Conservation (phyloP, 2,113 vertebrate genomes). For the Maccullochella peelii region DNA sequence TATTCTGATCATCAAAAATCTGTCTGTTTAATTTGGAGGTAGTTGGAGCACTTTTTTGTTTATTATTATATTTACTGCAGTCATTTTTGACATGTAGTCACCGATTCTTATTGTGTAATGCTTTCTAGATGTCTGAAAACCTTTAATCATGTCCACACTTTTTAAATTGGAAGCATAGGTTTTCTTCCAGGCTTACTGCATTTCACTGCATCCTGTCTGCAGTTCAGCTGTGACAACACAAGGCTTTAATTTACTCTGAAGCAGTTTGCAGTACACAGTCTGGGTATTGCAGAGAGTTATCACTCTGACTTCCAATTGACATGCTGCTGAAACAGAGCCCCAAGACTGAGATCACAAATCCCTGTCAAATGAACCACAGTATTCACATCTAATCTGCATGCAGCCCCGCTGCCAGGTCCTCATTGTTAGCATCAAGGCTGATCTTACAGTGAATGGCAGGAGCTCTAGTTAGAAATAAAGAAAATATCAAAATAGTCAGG, state of each 20-base stretch:
- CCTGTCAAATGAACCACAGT: slow-evolving; percentile 55
- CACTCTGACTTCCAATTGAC: slow-evolving; percentile 46
- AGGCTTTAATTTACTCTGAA: slow-evolving; percentile 53
- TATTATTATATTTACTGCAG: not conserved
- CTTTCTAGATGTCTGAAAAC: slow-evolving; percentile 17
- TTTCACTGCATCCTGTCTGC: slow-evolving; percentile 35
- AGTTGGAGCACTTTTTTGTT: not conserved
- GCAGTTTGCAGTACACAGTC: slow-evolving; percentile 43
- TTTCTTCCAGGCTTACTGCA: not conserved
- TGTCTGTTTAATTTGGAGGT: not conserved
- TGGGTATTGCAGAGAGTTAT: slow-evolving; percentile 46
- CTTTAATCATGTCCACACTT: slow-evolving; percentile 39
- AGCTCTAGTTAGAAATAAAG: not conserved
- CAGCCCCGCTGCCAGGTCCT: slow-evolving; percentile 9
- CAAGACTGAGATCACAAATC: slow-evolving; percentile 55
- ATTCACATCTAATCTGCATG: slow-evolving; percentile 51
- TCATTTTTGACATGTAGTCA: not conserved
- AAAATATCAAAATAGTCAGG: not conserved
- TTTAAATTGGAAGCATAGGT: slow-evolving; percentile 29
- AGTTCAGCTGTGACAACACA: slow-evolving; percentile 55
- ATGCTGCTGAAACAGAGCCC: slow-evolving; percentile 42
- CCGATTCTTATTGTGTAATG: not conserved
- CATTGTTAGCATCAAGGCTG: slow-evolving; percentile 10
- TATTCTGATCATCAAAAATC: slow-evolving; percentile 6
- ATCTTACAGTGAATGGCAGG: not conserved